Conservation (phyloP, 2,113 vertebrate species). For the Cynopterus brachyotis region DNA sequence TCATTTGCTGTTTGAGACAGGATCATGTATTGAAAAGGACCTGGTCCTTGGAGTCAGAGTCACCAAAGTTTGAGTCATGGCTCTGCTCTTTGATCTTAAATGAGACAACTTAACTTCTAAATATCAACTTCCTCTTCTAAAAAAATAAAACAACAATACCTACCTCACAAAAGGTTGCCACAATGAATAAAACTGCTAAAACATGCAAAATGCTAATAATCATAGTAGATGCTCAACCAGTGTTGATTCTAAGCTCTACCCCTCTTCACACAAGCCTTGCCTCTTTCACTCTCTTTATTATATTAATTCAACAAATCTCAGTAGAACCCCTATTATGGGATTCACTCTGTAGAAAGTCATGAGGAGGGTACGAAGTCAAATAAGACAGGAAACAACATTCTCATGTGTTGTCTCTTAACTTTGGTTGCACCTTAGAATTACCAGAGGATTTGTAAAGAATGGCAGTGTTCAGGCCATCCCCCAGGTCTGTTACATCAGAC, state of each 20-base stretch:
- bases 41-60: background rate
- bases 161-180: background rate
- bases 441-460: background rate
- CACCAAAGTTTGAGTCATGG: background rate
- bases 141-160: background rate
- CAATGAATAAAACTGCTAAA: background rate
- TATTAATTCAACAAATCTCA: background rate
- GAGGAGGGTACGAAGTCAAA: background rate
- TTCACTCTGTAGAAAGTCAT: background rate
- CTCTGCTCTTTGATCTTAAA: background rate
- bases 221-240: background rate
- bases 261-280: background rate
- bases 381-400: background rate
- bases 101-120: slow-evolving; percentile 11
- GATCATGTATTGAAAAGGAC: background rate
- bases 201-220: background rate
- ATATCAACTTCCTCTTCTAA: background rate
- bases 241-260: background rate
- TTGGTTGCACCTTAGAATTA: background rate
- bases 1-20: background rate
- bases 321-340: background rate
- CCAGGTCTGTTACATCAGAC: background rate
- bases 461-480: background rate
- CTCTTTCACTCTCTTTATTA: background rate
- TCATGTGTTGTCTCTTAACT: background rate